Percentiles rank a stretch among this genome's conserved stretches.
Evolutionary conservation across 2,113 vertebrate genomes (phyloP).

Genomic region (Hydropotes inermis): DNA sequence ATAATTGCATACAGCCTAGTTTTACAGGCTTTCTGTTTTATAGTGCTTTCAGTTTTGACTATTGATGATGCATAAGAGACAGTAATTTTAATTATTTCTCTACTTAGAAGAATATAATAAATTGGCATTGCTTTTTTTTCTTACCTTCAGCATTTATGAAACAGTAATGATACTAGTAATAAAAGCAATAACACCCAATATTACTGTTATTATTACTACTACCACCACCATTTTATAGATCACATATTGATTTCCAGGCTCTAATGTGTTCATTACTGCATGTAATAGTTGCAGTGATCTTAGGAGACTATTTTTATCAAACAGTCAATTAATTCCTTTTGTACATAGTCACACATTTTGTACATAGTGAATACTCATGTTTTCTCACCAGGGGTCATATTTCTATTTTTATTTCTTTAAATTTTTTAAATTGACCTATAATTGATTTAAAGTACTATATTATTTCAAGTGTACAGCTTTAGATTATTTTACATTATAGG

Average conservation of each 20-base stretch:
- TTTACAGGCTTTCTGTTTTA: not conserved
- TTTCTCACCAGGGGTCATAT: not conserved
- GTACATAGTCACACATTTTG: not conserved
- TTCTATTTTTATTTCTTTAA: not conserved
- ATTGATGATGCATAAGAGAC: not conserved
- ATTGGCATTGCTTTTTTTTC: not conserved
- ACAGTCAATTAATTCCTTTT: not conserved
- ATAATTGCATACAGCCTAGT: slow-evolving; percentile 34
- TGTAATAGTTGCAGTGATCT: not conserved
- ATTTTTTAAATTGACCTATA: not conserved
- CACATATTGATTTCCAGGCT: not conserved
- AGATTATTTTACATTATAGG: not conserved
- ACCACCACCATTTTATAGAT: not conserved
- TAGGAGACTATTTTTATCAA: not conserved
- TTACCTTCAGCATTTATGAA: not conserved
- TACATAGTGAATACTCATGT: not conserved
- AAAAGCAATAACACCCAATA: not conserved
- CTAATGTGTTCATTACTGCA: not conserved
- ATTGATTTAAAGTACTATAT: not conserved
- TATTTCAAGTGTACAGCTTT: not conserved
- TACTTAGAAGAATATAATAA: not conserved
- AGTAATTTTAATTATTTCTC: slow-evolving; percentile 36
- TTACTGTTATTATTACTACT: not conserved
- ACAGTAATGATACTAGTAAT: not conserved
- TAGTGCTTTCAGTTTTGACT: slow-evolving; percentile 48